Evolutionary conservation across 1,140 invertebrate genomes (phyloP).

Genomic region (Aphelinus atriplicis): DNA sequence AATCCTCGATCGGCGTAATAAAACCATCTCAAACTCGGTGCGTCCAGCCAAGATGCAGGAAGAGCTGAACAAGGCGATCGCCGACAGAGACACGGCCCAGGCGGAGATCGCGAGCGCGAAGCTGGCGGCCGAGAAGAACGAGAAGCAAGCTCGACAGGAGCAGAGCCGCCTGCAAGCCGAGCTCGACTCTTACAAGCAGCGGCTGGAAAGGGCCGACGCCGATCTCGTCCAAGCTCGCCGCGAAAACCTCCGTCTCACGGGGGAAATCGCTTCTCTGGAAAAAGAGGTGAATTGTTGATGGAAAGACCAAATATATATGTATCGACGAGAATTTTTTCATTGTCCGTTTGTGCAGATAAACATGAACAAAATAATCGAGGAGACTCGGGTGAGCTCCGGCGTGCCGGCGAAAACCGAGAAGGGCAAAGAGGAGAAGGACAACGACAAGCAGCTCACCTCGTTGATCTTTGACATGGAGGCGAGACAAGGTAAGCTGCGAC

Average conservation of each 20-base stretch:
- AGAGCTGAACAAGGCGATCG: constrained; percentile 76
- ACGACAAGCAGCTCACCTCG: constrained; percentile 77
- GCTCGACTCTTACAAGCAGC: constrained; percentile 79
- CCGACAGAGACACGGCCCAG: constrained; percentile 79
- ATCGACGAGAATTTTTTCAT: too few relatives aligned
- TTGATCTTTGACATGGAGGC: constrained; percentile 81
- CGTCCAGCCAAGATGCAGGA: constrained; percentile 74
- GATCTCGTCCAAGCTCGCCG: constrained; percentile 80
- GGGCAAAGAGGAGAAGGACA: constrained; percentile 67
- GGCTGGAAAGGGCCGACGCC: constrained; percentile 79
- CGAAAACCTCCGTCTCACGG: constrained; percentile 78
- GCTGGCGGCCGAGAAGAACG: constrained; percentile 72
- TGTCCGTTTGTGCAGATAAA: constrained; percentile 55
- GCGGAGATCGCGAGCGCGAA: constrained; percentile 77
- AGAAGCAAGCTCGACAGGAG: constrained; percentile 79
- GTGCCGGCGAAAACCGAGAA: constrained; percentile 47
- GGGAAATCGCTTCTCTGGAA: constrained; percentile 79
- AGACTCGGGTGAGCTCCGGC: constrained; percentile 39
- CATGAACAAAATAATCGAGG: constrained; percentile 57
- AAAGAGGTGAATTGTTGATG: constrained; percentile 72
- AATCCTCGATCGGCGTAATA: constrained; percentile 11
- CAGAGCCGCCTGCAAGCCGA: constrained; percentile 78
- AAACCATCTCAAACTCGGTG: not conserved
- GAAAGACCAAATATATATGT: not conserved
- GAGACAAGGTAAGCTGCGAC: constrained; percentile 75